phyloP scores from a whole-genome alignment of 2,113 vertebrate genomes.

The Eretmochelys imbricata region DNA sequence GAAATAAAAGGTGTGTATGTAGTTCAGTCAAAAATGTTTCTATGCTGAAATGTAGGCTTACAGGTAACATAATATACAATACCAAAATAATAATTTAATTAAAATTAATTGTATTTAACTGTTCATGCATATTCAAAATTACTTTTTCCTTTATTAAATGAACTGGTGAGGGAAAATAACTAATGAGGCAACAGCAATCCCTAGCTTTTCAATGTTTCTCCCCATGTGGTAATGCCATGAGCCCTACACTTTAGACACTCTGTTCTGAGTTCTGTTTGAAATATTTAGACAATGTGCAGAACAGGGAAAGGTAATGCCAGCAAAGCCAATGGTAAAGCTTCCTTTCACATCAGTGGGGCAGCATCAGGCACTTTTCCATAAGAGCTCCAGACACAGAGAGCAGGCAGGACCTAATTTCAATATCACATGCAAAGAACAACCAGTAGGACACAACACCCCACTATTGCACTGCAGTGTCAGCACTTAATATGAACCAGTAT shows the following conservation, averaged over 20 bases:
- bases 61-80: background rate
- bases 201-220: background rate
- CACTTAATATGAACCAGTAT: background rate
- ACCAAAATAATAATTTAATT: background rate
- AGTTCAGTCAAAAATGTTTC: background rate
- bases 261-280: background rate
- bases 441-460: background rate
- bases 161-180: background rate
- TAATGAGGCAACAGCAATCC: background rate
- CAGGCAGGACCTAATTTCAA: no score
- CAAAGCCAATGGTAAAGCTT: background rate
- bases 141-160: background rate
- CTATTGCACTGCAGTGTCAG: background rate
- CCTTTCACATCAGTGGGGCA: background rate
- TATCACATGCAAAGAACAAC: background rate
- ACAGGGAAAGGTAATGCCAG: background rate
- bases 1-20: background rate
- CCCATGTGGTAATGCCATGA: background rate
- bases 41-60: background rate
- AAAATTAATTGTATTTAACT: background rate
- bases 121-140: background rate
- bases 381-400: rapidly evolving
- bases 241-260: background rate
- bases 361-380: rapidly evolving
- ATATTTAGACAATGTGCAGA: background rate